phyloP scores from a whole-genome alignment of 2,113 vertebrate species.

The Catagonus wagneri region DNA sequence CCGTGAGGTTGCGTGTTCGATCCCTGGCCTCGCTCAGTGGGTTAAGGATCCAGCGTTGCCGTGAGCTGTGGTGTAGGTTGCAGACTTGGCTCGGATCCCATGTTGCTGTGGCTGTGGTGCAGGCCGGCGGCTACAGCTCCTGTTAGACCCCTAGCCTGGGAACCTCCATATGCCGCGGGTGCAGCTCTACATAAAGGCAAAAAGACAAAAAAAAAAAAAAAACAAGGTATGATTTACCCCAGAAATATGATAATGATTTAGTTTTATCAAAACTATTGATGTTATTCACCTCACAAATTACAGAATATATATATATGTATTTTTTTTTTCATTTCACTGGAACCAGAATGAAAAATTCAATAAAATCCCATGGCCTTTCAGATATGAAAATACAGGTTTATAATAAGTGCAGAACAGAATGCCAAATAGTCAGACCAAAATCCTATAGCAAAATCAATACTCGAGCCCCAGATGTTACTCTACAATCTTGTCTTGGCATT shows the following conservation, averaged over 20 bases:
- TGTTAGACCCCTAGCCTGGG: no score
- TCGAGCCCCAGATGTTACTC: not conserved
- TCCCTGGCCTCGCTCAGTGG: no score
- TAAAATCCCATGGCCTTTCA: not conserved
- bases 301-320: not conserved
- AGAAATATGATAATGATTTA: not conserved
- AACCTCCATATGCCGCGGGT: no score
- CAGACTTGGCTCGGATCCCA: no score
- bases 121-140: no score
- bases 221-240: not conserved
- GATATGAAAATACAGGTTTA: not conserved
- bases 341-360: not conserved
- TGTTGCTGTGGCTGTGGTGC: no score
- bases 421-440: not conserved
- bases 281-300: not conserved
- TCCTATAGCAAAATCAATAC: not conserved
- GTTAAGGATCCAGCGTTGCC: no score
- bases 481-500: not conserved
- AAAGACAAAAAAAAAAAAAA: no score
- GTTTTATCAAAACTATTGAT: not conserved
- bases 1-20: no score
- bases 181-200: no score
- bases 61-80: no score
- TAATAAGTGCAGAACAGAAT: not conserved
- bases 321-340: not conserved